Conservation (phyloP, 2,888 invertebrate species). For the Philonicus albiceps region DNA sequence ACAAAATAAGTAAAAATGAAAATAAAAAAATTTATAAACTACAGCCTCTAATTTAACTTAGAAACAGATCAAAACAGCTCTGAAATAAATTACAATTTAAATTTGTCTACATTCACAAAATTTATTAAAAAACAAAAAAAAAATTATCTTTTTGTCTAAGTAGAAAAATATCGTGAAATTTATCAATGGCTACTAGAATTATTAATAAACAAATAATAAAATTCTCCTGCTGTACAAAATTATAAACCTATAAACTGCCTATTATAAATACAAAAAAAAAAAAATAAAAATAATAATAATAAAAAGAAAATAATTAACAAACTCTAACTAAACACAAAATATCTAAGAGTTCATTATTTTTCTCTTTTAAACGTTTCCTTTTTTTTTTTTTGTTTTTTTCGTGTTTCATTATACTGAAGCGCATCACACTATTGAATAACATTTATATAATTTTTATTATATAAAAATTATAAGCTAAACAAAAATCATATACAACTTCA, state of each 20-base stretch:
- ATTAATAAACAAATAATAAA: constrained; percentile 14
- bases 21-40: too few species aligned
- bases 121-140: too few species aligned
- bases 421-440: constrained; percentile 39
- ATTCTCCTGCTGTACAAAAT: constrained; percentile 1
- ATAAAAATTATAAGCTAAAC: constrained; percentile 17
- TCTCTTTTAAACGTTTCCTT: neutral
- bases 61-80: neutral
- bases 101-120: neutral
- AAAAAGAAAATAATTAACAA: constrained; percentile 11
- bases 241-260: constrained; percentile 2
- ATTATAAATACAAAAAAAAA: constrained; percentile 9
- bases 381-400: neutral
- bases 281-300: too few species aligned
- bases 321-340: neutral
- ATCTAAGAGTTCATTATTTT: neutral
- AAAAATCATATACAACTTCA: constrained; percentile 27
- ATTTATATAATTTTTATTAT: constrained; percentile 36
- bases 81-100: neutral
- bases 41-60: neutral
- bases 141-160: neutral
- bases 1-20: neutral
- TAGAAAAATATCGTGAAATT: neutral
- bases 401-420: constrained; percentile 30
- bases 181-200: neutral